Percentiles rank a stretch among this genome's conserved stretches.
Conservation (phyloP, 2,888 invertebrate genomes). For the Amiota minor region DNA sequence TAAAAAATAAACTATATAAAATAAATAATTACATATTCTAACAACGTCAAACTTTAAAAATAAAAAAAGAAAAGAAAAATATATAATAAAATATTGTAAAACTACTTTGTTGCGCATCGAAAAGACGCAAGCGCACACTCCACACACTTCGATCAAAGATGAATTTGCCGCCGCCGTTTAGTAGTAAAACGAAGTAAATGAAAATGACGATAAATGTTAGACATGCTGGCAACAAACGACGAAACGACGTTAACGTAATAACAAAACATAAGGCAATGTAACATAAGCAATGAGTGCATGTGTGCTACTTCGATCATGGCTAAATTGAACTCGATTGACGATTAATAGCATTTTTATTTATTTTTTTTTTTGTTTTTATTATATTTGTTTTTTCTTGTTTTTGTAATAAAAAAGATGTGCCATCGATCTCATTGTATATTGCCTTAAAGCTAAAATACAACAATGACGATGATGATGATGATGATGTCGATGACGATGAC, state of each 20-base stretch:
- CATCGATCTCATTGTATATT: background rate
- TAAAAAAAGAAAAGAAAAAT: too few species aligned
- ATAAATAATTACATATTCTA: conserved; percentile 37
- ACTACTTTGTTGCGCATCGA: too few species aligned
- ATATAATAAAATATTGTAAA: too few species aligned
- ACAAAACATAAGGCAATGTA: background rate
- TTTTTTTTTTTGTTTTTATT: background rate
- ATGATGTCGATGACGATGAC: conserved; percentile 2
- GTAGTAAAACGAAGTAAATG: background rate
- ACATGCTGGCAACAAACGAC: conserved; percentile 1
- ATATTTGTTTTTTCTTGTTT: background rate
- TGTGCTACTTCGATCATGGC: background rate
- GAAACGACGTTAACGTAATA: background rate
- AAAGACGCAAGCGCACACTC: background rate
- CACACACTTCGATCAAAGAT: conserved; percentile 1
- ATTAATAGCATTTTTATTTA: conserved; percentile 20
- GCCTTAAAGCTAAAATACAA: background rate
- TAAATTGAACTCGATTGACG: conserved; percentile 19
- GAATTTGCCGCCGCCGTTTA: background rate
- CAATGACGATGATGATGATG: background rate
- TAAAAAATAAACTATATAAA: background rate
- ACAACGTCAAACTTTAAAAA: conserved; percentile 10
- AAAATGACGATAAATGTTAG: conserved; percentile 1
- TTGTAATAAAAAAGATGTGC: background rate
- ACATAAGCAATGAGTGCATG: background rate